A percentile compares a stretch with the other conserved stretches of the same genome.
These are phyloP conservation scores for Drosophila subpulchrella DNA, from an alignment of 1,140 invertebrate genomes.

Conservation along the genomic window DNA sequence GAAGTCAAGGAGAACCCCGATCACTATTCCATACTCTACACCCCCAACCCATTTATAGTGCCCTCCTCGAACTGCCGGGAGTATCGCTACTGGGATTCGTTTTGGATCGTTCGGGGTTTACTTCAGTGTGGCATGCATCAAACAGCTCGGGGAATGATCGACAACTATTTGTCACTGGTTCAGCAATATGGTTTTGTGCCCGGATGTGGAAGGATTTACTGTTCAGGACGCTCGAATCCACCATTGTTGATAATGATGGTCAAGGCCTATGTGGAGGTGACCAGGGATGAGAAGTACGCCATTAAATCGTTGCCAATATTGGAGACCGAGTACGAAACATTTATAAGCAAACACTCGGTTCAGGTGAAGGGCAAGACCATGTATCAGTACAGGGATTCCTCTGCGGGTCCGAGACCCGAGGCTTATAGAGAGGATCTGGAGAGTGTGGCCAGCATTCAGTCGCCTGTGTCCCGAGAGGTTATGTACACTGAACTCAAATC, in stretches of 20 bases:
- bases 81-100: constrained; percentile 98
- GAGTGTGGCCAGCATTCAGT: constrained; percentile 85
- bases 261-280: constrained; percentile 90
- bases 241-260: constrained; percentile 95
- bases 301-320: constrained; percentile 88
- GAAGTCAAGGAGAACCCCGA: constrained; percentile 90
- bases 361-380: constrained; percentile 88
- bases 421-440: constrained; percentile 92
- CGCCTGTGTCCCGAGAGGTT: constrained; percentile 88
- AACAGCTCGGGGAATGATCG: constrained; percentile 93
- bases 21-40: constrained; percentile 93
- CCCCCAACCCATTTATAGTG: constrained; percentile 95
- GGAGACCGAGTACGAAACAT: constrained; percentile 93
- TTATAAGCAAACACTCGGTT: constrained; percentile 89
- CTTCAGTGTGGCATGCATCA: constrained; percentile 92
- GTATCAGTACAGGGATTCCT: constrained; percentile 89
- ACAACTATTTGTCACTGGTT: constrained; percentile 91
- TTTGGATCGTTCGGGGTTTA: constrained; percentile 95
- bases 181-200: constrained; percentile 93
- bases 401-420: constrained; percentile 93
- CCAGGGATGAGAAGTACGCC: constrained; percentile 90
- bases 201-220: constrained; percentile 95
- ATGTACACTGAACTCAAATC: constrained; percentile 93
- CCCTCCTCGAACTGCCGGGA: constrained; percentile 95
- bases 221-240: constrained; percentile 92